phyloP scores from a whole-genome alignment of 2,113 vertebrate genomes.

The Onychorhynchus coronatus region DNA sequence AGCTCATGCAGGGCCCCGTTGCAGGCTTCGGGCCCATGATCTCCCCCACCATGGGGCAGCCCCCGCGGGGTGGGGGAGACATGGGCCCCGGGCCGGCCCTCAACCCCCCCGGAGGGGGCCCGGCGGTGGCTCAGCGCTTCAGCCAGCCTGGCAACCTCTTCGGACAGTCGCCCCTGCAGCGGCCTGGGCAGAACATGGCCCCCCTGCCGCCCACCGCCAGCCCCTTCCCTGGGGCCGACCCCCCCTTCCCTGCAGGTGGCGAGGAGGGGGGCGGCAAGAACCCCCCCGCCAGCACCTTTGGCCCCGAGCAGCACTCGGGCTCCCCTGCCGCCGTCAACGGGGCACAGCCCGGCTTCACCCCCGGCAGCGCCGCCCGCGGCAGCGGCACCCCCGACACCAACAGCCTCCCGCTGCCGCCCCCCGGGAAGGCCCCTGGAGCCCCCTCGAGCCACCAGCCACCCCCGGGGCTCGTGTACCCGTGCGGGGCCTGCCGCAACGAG shows the following conservation, averaged over 20 bases:
- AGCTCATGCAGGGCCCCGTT: constrained; percentile 84
- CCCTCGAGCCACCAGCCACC: constrained; percentile 72
- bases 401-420: not conserved
- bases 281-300: constrained; percentile 52
- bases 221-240: constrained; percentile 79
- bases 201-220: constrained; percentile 81
- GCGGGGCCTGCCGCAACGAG: constrained; percentile 90
- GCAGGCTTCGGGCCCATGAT: constrained; percentile 90
- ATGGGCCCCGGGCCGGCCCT: constrained; percentile 77
- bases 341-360: constrained; percentile 65
- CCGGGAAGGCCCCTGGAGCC: not conserved
- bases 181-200: constrained; percentile 78
- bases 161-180: constrained; percentile 86
- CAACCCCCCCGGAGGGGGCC: constrained; percentile 75
- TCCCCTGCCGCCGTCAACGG: constrained; percentile 74
- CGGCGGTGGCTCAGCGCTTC: constrained; percentile 69
- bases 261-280: constrained; percentile 79
- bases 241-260: constrained; percentile 33
- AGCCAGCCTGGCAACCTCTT: constrained; percentile 83
- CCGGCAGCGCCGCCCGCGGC: constrained; percentile 12
- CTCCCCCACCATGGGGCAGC: constrained; percentile 81
- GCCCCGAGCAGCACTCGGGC: constrained; percentile 69
- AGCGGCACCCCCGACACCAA: constrained; percentile 80
- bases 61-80: constrained; percentile 81
- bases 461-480: constrained; percentile 85